A percentile compares a stretch with the other conserved stretches of the same genome.
Conservation (phyloP, 2,888 invertebrate species). For the Nudaria mundana region DNA sequence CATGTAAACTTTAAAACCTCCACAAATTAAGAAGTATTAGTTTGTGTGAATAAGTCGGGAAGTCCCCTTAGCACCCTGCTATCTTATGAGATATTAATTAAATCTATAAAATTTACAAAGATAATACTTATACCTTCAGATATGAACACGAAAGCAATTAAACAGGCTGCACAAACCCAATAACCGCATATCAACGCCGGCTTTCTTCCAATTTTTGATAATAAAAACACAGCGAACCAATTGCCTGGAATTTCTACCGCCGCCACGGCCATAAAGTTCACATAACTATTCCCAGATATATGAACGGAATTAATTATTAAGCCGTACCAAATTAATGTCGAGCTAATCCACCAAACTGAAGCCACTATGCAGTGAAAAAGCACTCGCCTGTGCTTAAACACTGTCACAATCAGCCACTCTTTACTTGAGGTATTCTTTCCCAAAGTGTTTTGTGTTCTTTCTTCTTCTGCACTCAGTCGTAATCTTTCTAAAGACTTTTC, state of each 20-base stretch:
- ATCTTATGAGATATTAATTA: too few relatives aligned
- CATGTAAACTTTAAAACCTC: too few relatives aligned
- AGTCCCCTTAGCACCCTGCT: too few relatives aligned
- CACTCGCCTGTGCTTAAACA: conserved; percentile 51
- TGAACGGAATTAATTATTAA: conserved; percentile 84
- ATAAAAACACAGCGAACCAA: conserved; percentile 78
- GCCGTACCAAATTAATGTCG: conserved; percentile 84
- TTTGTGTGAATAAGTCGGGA: too few relatives aligned
- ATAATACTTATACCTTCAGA: conserved; percentile 10
- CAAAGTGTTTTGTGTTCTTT: conserved; percentile 33
- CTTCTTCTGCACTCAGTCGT: conserved; percentile 44
- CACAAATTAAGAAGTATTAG: too few relatives aligned
- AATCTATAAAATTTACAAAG: too few relatives aligned
- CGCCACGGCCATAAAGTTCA: conserved; percentile 84
- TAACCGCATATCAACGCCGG: conserved; percentile 12
- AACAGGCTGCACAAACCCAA: conserved; percentile 7
- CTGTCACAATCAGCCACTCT: conserved; percentile 54
- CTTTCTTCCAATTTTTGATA: conserved; percentile 83
- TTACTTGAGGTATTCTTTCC: conserved; percentile 37
- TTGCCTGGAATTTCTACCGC: conserved; percentile 87
- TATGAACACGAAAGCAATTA: conserved; percentile 8
- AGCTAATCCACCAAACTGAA: conserved; percentile 83
- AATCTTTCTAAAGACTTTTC: conserved; percentile 53
- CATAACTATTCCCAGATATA: conserved; percentile 85
- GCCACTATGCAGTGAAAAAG: conserved; percentile 49